phyloP scores from a whole-genome alignment of 2,797 vertebrate species.

The Xenentodon cancila region DNA sequence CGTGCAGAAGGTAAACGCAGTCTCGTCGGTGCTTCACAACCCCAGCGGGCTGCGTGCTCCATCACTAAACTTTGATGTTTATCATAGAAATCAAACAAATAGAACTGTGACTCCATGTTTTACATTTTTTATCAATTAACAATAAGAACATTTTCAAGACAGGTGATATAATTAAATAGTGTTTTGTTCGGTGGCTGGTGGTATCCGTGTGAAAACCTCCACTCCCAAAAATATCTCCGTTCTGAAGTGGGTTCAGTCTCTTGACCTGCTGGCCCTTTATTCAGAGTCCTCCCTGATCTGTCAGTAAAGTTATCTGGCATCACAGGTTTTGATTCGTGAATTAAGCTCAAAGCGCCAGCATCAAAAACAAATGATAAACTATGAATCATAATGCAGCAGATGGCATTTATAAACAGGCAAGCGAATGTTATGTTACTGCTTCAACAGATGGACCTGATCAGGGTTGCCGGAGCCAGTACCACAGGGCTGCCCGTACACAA shows the following conservation, averaged over 20 bases:
- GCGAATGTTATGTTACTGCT: too few species aligned
- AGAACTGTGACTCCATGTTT: background rate
- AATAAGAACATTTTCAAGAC: slow-evolving; percentile 5
- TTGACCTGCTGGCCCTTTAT: background rate
- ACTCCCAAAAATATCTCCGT: background rate
- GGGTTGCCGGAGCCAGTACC: too few species aligned
- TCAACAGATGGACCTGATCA: too few species aligned
- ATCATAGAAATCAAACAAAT: background rate
- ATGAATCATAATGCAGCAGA: too few species aligned
- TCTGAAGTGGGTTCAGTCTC: background rate
- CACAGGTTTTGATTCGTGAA: background rate
- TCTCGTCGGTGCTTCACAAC: too few species aligned
- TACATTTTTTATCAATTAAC: background rate
- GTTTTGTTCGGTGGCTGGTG: background rate
- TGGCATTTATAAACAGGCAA: too few species aligned
- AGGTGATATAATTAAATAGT: slow-evolving; percentile 8
- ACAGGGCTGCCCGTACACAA: too few species aligned
- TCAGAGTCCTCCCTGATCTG: background rate
- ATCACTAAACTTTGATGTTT: too few species aligned
- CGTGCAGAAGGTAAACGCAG: too few species aligned
- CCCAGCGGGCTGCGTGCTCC: too few species aligned
- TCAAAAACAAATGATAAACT: too few species aligned
- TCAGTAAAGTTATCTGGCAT: slow-evolving; percentile 5
- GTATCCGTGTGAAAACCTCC: slow-evolving; percentile 7
- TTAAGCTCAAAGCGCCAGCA: background rate